Base-by-base conservation (phyloP, 2,888 invertebrate genomes). In the Ichneumoninae sp. region DNA sequence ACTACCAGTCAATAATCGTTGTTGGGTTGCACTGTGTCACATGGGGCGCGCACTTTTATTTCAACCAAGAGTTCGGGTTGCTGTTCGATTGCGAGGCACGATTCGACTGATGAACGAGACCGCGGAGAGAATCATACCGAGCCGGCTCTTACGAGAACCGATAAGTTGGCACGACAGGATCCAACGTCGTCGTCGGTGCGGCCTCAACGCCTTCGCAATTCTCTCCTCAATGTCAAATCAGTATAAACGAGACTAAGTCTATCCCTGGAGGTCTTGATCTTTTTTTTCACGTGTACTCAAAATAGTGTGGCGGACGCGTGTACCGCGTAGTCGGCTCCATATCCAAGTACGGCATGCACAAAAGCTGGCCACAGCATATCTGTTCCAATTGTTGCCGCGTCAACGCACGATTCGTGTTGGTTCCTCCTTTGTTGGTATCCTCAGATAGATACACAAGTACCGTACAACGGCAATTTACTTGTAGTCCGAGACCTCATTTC, bases 31-130 rank as follows among this genome's bases (percentile, higher is more conserved):
- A 30, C 47, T 44, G 30, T 54, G 10, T 13, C 52, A 40, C n/a
- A 3, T 66, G 22, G 62, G 62, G 5, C 62, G 33, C 62, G 33
- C 30, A 62, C 62, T 62, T 33, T 62, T 30, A 4, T 62, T 33
- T 62, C 33, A 16, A 33, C 30, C 6, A 16, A 62, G 10, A 19
- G 10, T 50, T 54, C n/a, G 47, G 40, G n/a, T 40, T 60, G 75
- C 65, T 68, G 76, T 36, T 71, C 84, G 66, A 79, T 82, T 60
- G 82, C 33, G 75, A 84, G 78, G 75, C 82, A 33, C 79, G 84
- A 82, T 84, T 71, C 70, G 33, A 84, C 84, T 84, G 84, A 84
- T 82, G 66, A 78, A 54, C 16, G 70, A 84, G 84, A 84, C 75
- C 72, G 74, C 80, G 65, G 26, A 40, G 44, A 68, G 22, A 78